Evolutionary conservation across 30 jellyfish, hydroid and myxozoan genomes (phyloP).

Genomic region (Hydractinia echinata): DNA sequence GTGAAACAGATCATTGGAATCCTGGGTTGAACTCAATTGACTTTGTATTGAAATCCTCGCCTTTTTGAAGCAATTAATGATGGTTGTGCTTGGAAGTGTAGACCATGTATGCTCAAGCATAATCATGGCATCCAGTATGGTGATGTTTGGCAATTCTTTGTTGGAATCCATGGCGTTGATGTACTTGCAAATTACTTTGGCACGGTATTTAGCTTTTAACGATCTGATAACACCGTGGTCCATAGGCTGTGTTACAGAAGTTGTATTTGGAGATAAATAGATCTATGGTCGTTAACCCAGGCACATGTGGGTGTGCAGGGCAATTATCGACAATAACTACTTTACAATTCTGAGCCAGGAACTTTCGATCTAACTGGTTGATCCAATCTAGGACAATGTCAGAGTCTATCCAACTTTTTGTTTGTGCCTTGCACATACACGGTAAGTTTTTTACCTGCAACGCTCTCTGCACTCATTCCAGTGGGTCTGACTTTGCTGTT

Average conservation of each 20-base stretch:
- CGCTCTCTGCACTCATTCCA: not conserved
- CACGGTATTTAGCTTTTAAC: not conserved
- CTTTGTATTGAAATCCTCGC: not conserved
- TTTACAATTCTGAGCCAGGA: not conserved
- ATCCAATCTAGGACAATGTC: not conserved
- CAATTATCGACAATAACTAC: constrained; percentile 3
- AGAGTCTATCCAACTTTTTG: constrained; percentile 1
- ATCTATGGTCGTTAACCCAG: too few species aligned
- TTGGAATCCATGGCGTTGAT: not conserved
- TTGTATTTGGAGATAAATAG: not conserved
- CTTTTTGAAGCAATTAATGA: not conserved
- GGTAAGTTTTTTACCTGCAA: not conserved
- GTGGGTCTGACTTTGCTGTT: too few species aligned
- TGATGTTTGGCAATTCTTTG: not conserved
- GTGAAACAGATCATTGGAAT: not conserved
- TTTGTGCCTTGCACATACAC: not conserved
- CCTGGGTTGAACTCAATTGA: not conserved
- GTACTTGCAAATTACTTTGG: not conserved
- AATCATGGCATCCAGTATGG: constrained; percentile 2
- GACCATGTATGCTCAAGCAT: not conserved
- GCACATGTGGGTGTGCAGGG: constrained; percentile 4
- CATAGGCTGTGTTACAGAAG: not conserved
- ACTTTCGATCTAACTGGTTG: not conserved
- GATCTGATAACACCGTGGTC: not conserved
- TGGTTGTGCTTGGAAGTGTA: not conserved